phyloP scores from a whole-genome alignment of 2,888 invertebrate species.

The Perithous albicinctus region DNA sequence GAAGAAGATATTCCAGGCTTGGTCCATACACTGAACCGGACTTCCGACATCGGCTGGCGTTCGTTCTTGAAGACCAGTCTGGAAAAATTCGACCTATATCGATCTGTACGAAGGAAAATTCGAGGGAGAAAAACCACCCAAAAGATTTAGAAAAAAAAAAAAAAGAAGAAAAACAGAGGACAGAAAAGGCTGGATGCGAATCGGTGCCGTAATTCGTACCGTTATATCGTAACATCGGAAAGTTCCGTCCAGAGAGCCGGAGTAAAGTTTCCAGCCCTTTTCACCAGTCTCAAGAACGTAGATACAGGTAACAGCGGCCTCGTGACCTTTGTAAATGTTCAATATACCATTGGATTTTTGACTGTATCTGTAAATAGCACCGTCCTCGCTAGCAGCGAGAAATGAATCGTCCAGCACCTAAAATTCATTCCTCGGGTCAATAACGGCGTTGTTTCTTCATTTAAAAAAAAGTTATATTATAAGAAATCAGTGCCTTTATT shows the following conservation, averaged over 20 bases:
- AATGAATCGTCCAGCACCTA: slow-evolving; percentile 88
- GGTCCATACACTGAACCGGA: slow-evolving; percentile 91
- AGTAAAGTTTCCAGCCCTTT: slow-evolving; percentile 86
- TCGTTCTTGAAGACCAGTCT: slow-evolving; percentile 86
- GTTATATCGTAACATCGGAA: slow-evolving; percentile 88
- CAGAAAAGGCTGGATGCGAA: not conserved
- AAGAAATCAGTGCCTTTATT: not conserved
- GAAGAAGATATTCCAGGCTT: slow-evolving; percentile 90
- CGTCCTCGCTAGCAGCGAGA: slow-evolving; percentile 88
- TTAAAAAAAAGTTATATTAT: not conserved
- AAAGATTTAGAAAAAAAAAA: too few relatives aligned
- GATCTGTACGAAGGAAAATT: not conserved
- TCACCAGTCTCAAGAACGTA: slow-evolving; percentile 84
- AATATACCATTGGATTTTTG: slow-evolving; percentile 86
- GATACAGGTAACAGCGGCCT: slow-evolving; percentile 88
- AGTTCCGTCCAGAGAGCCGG: slow-evolving; percentile 88
- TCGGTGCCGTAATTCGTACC: slow-evolving; percentile 78
- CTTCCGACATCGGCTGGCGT: slow-evolving; percentile 86
- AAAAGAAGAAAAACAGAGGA: not conserved
- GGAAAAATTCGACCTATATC: slow-evolving; percentile 72
- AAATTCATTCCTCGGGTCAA: slow-evolving; percentile 73
- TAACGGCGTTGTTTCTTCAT: slow-evolving; percentile 16
- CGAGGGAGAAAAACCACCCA: not conserved
- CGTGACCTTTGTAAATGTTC: slow-evolving; percentile 87
- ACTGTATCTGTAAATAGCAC: slow-evolving; percentile 88